Conservation (phyloP, 2,888 invertebrate species). For the Drosophila kokeensis region DNA sequence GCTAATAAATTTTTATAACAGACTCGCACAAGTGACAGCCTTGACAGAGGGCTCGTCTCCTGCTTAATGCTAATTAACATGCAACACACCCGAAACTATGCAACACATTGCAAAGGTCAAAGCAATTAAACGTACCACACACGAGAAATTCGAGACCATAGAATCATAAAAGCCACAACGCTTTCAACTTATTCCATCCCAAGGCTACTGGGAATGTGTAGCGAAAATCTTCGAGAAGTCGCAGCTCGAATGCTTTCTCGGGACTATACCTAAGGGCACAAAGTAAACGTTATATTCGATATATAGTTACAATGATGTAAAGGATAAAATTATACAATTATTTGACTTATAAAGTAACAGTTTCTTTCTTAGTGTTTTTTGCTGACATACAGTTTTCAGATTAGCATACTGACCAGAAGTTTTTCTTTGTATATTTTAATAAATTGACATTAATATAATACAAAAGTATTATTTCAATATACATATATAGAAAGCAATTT, state of each 20-base stretch:
- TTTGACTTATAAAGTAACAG: background rate
- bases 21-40: constrained; percentile 45
- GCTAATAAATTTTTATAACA: constrained; percentile 77
- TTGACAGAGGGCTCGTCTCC: constrained; percentile 46
- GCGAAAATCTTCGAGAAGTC: constrained; percentile 9
- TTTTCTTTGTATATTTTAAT: background rate
- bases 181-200: constrained; percentile 57
- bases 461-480: background rate
- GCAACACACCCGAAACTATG: constrained; percentile 68
- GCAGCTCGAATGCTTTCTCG: constrained; percentile 16
- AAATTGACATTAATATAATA: background rate
- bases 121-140: constrained; percentile 83
- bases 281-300: background rate
- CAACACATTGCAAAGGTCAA: constrained; percentile 75
- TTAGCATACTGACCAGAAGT: background rate
- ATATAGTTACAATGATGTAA: background rate
- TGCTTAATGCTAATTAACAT: constrained; percentile 80
- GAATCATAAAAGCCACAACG: constrained; percentile 69
- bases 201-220: constrained; percentile 10
- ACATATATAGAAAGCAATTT: background rate
- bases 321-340: background rate
- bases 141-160: constrained; percentile 36
- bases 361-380: background rate
- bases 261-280: background rate
- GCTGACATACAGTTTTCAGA: background rate